Evolutionary conservation across 2,113 vertebrate species (phyloP), one percentile per base, ranked within the genome.

Genomic region (Okapia johnstoni): DNA sequence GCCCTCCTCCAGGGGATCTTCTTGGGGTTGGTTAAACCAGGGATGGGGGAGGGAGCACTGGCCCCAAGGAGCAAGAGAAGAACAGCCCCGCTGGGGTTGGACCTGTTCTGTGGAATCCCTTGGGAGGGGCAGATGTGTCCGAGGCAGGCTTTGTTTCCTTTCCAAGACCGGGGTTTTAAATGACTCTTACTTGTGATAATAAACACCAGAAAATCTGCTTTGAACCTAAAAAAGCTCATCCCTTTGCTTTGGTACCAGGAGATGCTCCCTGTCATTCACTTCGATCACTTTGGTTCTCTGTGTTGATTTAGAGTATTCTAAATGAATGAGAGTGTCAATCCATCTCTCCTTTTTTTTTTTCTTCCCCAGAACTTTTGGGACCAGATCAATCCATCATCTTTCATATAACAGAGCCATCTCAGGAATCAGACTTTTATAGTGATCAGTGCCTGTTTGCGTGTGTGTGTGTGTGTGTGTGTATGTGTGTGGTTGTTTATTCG

Each of bases 401-500:
- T 26, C 77, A 90, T 80, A 61, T 43, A 13, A 61, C 11, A 60
- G 84, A 61, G 63, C 79, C 57, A n/a, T 63, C 70, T 55, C 36
- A 95, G 79, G 28, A 83, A 83, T 81, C 76, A 46, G 33, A 93
- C 13, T 48, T 96, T 85, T 33, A 88, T 63, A 83, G 33, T 7
- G 2, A 80, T 91, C 28, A 9, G 3, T 10, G 23, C n/a, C 90
- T 79, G 61, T 40, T 52, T 10, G 86, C 16, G 19, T 81, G 40
- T 52, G 8, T 63, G 28, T 55, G 58, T 5, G 57, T 14, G 58
- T 15, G 28, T 33, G 30, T 33, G 30, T 33, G 30, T 55, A 36
- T 79, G 76, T 52, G 50, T 36, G 23, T 57, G 36, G 10, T 57
- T 73, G 60, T 66, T 97, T 89, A 89, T 93, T 92, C 76, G 58